These are phyloP conservation scores for Linurgus olivaceus DNA, from an alignment of 2,797 vertebrate species.

Conservation along the genomic window DNA sequence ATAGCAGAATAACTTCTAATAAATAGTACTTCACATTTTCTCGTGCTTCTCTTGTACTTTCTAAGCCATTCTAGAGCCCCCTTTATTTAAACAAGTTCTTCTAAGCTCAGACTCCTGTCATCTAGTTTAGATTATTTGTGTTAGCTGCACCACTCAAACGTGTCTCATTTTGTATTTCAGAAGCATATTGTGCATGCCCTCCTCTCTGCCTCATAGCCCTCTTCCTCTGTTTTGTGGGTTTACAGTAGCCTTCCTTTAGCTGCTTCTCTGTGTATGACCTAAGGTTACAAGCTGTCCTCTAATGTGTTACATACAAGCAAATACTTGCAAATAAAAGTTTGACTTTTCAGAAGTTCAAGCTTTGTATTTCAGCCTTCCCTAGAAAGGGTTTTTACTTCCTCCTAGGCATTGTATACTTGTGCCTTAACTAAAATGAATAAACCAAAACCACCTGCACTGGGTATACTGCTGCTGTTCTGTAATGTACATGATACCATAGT, in stretches of 20 bases:
- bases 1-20: slow-evolving; percentile 52
- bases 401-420: neutral
- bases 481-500: rapidly evolving
- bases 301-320: neutral
- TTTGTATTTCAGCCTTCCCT: neutral
- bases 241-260: neutral
- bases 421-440: neutral
- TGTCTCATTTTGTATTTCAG: neutral
- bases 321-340: neutral
- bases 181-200: neutral
- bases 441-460: rapidly evolving
- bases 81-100: neutral
- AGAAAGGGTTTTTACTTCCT: neutral
- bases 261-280: neutral
- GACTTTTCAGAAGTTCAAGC: neutral
- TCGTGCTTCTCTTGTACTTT: neutral
- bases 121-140: too few relatives aligned
- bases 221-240: neutral
- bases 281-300: neutral
- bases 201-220: neutral
- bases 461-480: neutral
- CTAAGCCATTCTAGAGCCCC: neutral
- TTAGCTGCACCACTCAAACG: neutral
- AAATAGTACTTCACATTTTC: slow-evolving; percentile 40
- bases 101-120: neutral